Evolutionary conservation across 1,140 invertebrate genomes (phyloP), one percentile per base, ranked within the genome.

Genomic region (Apis florea): DNA sequence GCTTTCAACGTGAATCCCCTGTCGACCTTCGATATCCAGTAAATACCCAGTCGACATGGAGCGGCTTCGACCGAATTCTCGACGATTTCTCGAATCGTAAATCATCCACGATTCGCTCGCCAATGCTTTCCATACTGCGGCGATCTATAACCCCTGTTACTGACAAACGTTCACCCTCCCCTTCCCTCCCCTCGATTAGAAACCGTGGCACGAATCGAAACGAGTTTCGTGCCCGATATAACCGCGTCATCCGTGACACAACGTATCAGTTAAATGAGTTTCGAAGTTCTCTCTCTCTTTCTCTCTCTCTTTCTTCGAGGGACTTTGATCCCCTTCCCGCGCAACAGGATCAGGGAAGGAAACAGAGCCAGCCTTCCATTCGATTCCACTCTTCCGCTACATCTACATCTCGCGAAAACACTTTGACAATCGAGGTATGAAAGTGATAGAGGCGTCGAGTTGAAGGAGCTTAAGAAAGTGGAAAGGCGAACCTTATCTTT

Each of bases 231-330:
- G 63, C 51, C 78, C 74, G 70, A 74, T 85, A 72, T 74, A 85
- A 69, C 63, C 31, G 31, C 6, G 66, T 63, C 83, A 75, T 76
- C 64, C 31, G 80, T 66, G 59, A 70, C 51, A 69, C 66, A 40
- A 64, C 69, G 54, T 76, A 63, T 81, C 68, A 47, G 66, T 26
- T 17, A 53, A 85, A 87, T 72, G 69, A 84, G 85, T 74, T 86
- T 61, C 47, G 49, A 78, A 85, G 66, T 85, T 70, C 53, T 63
- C n/a, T 13, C 51, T 24, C 59, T 68, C 61, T 51, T 53, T 64
- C 59, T 85, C 73, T 59, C 59, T 68, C 61, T 51, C 58, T 64
- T 54, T 85, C 73, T 54, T 85, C 73, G 49, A 58, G 56, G 53
- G 26, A n/a, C 47, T 10, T 11, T 61, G 11, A 9, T 21, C 19